Evolutionary conservation across 1,140 invertebrate species (phyloP).

Genomic region (Megathymus violae): DNA sequence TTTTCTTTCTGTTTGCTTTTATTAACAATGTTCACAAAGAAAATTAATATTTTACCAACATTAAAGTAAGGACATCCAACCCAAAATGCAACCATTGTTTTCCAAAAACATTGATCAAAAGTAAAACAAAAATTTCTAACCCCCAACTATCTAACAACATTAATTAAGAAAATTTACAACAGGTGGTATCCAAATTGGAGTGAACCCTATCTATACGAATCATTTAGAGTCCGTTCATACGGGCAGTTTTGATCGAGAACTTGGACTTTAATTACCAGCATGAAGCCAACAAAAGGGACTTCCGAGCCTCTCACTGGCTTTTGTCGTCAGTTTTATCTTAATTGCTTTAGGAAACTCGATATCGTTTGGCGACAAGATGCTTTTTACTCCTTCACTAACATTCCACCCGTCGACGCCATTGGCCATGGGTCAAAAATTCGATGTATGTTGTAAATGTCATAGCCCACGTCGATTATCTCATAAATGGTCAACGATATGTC

Average conservation of each 20-base stretch:
- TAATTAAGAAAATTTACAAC: conserved; percentile 4
- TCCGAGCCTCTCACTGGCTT: conserved; percentile 49
- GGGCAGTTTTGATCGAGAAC: conserved; percentile 46
- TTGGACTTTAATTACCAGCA: conserved; percentile 61
- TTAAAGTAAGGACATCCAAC: too few species aligned
- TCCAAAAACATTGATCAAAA: not conserved
- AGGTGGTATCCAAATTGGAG: not conserved
- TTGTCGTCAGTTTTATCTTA: conserved; percentile 69
- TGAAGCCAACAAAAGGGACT: conserved; percentile 55
- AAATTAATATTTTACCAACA: too few species aligned
- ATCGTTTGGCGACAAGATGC: conserved; percentile 67
- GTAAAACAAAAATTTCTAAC: not conserved
- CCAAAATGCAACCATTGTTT: too few species aligned
- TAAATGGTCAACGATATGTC: too few species aligned
- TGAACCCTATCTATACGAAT: not conserved
- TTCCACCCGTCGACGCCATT: not conserved
- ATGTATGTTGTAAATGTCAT: not conserved
- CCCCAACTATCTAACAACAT: not conserved
- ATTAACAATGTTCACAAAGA: too few species aligned
- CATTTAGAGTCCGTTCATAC: conserved; percentile 36
- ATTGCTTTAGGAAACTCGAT: conserved; percentile 73
- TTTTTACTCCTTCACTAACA: conserved; percentile 56
- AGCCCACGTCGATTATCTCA: too few species aligned
- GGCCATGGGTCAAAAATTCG: not conserved
- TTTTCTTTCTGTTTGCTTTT: too few species aligned